Base-by-base conservation (phyloP, 2,888 invertebrate genomes). In the Apamea monoglypha region DNA sequence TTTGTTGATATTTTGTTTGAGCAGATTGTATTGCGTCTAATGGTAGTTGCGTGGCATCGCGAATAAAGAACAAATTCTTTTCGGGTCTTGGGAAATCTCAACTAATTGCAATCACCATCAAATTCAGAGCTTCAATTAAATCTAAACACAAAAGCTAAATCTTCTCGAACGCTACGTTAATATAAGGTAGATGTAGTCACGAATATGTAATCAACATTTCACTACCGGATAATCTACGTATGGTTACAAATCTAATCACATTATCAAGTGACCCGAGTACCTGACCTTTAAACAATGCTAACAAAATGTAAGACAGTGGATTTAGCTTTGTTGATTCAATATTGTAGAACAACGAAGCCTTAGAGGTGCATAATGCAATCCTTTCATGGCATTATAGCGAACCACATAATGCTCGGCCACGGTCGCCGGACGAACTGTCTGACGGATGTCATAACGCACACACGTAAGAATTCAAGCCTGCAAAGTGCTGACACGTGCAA, bases 301-400 rank as follows among this genome's bases (percentile, higher is more conserved):
- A 87, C 81, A 86, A 89, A 88, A 87, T 88, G 88, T 87, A 91
- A 89, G 87, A 89, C 90, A 89, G 83, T 77, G 84, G 91, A 89
- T 90, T 93, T 92, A 91, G 83, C 88, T 81, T 71, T 88, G 90
- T 91, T 92, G 91, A 92, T 92, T 92, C 89, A 93, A 94, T 93
- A 92, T 93, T 92, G 91, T 88, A 87, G 91, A 91, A 92, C 91
- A 90, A 89, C 81, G 95, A 95, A 95, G 90, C 93, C 95, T 85
- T 90, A 92, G 83, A 88, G 87, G 85, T 91, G 91, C 92, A 91
- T 90, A 92, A 92, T 91, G 91, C 94, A 95, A 95, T 95, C 94
- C 95, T 93, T 95, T 94, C 94, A 94, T 91, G 91, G 91, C 88
- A 93, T 92, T 93, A 93, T 90, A 89, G 90, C 89, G 90, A 89